Evolutionary conservation across 2,888 invertebrate genomes (phyloP), one percentile per base, ranked within the genome.

Genomic region (Athrips mouffetella): DNA sequence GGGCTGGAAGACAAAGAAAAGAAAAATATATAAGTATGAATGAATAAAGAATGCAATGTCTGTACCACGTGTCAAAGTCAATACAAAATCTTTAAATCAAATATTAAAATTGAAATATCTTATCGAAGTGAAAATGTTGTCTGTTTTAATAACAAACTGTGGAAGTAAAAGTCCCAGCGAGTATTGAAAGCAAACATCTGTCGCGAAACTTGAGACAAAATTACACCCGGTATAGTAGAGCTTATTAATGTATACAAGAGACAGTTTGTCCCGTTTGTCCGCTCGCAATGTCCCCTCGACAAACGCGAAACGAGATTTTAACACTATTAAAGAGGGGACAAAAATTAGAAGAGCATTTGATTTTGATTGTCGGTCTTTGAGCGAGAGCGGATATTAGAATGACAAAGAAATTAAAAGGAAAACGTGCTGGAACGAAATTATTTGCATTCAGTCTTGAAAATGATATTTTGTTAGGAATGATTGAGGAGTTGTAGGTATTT

Each of bases 251-350:
- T 39, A 42, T 47, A 48, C 47, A 41, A 31, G 45, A 25, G 35
- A 42, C 47, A 31, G 30, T 45, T 50, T 35, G 42, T 15, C 33
- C 15, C 37, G 11, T 18, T 37, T 7, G 20, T 21, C 37, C 27
- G 33, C 30, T n/a, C n/a, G n/a, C n/a, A n/a, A n/a, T 13, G 49
- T 27, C 37, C 51, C 51, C 51, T 48, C 51, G 45, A 48, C 57
- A 59, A 60, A 39, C 18, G 44, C 55, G 55, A 54, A 63, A 65
- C 59, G 64, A 67, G 67, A 67, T 73, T 76, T 74, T 68, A 73
- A 73, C 72, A 72, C 66, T 72, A 69, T 76, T 73, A 65, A 58
- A 67, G 62, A 60, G 68, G 67, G 76, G 70, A 67, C 69, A 70
- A 76, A 76, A 76, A 76, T 72, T 73, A 74, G 73, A 66, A 58